Evolutionary conservation across 2,797 vertebrate genomes (phyloP), one percentile per base, ranked within the genome.

Genomic region (Malacoctenus gilli): DNA sequence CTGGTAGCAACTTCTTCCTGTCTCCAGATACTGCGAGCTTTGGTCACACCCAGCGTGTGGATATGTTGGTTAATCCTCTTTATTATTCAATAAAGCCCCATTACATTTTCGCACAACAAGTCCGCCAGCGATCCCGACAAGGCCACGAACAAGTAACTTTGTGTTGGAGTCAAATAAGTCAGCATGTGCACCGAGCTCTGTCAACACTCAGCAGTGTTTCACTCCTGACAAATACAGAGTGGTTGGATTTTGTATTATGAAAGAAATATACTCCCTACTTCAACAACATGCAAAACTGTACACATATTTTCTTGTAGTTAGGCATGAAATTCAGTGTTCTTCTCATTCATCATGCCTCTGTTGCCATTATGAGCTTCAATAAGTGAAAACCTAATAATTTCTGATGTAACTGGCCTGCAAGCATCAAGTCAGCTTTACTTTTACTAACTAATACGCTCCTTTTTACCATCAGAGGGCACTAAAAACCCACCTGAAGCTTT

Each of bases 381-480:
- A 14, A 55, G 44, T 18, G 41, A 14, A 68, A 50, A 48, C 32
- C 18, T n/a, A 28, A 60, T 52, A 0, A 66, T 67, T 75, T 76
- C 59, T 83, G 78, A 83, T 70, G 73, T 61, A 82, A 80, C 55
- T 58, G 39, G 9, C 19, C 39, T 80, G 77, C 51, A 85, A 80
- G 78, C 35, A 36, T 38, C 2, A 39, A 52, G 34, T 72, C 61
- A 59, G 73, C 61, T 80, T 59, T 56, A 25, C 42, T 53, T n/a
- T 53, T 10, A 14, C 19, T 66, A 36, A 68, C 63, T 62, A 38
- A 13, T 19, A 39, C 47, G 58, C 60, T 52, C 21, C 31, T 61
- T 39, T 47, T 61, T 57, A 53, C 84, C 89, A 86, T 85, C 62
- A 89, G 87, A 86, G 85, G 89, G 88, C 89, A 78, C 87, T 84